Base-by-base conservation (phyloP, 2,888 invertebrate genomes). In the Nezara viridula region DNA sequence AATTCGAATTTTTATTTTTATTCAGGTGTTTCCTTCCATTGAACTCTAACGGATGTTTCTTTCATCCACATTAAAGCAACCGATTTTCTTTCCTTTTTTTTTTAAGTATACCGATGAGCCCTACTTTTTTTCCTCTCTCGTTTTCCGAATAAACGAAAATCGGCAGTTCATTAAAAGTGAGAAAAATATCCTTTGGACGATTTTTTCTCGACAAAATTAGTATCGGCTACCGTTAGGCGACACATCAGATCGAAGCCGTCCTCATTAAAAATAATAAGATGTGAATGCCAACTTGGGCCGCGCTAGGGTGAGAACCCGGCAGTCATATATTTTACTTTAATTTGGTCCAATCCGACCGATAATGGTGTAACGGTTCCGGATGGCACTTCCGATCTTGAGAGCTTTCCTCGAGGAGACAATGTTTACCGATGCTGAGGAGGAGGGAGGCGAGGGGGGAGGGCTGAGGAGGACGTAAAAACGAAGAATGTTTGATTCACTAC, bases 221-320 rank as follows among this genome's bases (percentile, higher is more conserved):
- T 32, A 40, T 40, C 37, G 37, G 40, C 44, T 47, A 81, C 81
- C 81, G 81, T 81, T 81, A 81, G 81, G 4, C 44, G 81, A 44
- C 40, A 47, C 81, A 47, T 81, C 81, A 81, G 40, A 81, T 81
- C 44, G 44, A 81, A 81, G 44, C 81, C 24, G 81, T 81, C 24
- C 81, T 81, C 44, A 47, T 81, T 81, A 81, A 81, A 81, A 81
- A 81, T 81, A 81, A 81, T 81, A 81, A 81, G 81, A 81, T 16
- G 37, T 77, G 81, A 47, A 81, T 81, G 81, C 81, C 81, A 47
- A 81, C n/a, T 44, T 27, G 24, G 77, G 5, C 19, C 16, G 21
- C 0, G 77, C 40, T 37, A 10, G 40, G 24, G 81, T 81, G 66
- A 73, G 66, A 73, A 73, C 9, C 37, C 37, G 16, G 19, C 16